Evolutionary conservation across 2,888 invertebrate genomes (phyloP), one percentile per base, ranked within the genome.

Genomic region (Leucozona laternaria): DNA sequence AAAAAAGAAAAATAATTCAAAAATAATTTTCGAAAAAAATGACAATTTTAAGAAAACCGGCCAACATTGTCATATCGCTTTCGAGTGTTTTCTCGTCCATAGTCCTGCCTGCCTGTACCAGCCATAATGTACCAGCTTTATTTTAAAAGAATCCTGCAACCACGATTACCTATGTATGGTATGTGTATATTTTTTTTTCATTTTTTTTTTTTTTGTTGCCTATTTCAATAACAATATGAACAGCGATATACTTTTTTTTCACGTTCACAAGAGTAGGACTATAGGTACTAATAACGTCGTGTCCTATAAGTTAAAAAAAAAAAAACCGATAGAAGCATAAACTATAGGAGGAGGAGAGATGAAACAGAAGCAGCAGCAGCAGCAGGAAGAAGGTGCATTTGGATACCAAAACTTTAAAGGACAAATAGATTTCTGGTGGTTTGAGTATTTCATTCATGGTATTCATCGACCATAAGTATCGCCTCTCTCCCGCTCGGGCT

Each of bases 391-490:
- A 62, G 57, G 43, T 80, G 72, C 72, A 76, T 62, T 77, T 40
- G 71, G 66, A 37, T 25, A 50, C 62, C 40, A 53, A 58, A 55
- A 62, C 64, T 78, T 60, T 57, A 58, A 70, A 78, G 85, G 73
- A 86, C 82, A 86, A 86, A 86, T 75, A 73, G 60, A 79, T 86
- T 82, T 82, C 86, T 82, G 43, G 70, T 76, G 78, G 78, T 79
- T 82, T 78, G 78, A 82, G 78, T 79, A 79, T 81, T 86, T 75
- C 86, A 82, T 86, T 82, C 80, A 78, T 73, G 34, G 68, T 77
- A 81, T 86, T 86, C 86, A 86, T 82, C 78, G 86, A 34, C 86
- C 75, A 75, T 82, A 86, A 86, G 86, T 86, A 86, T 79, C 86
- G 75, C 78, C 71, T 70, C 64, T 73, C 37, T 55, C 31, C 25